A percentile compares a stretch with the other conserved stretches of the same genome.
These are phyloP conservation scores for Baryphthengus martii DNA, from an alignment of 2,113 vertebrate genomes.

Conservation along the genomic window DNA sequence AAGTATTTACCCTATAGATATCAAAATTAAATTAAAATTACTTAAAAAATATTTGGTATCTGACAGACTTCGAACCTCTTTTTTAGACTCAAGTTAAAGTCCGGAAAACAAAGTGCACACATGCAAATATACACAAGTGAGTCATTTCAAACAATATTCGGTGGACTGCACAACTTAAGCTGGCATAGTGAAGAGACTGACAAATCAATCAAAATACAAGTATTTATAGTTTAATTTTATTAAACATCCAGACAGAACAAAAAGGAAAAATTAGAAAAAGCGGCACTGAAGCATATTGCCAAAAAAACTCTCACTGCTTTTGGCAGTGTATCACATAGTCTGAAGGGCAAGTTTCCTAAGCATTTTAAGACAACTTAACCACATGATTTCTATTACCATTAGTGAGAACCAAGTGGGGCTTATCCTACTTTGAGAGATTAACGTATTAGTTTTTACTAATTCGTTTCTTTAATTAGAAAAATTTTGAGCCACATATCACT, in stretches of 20 bases:
- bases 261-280: not conserved
- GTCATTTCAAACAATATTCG: not conserved
- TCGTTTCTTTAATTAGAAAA: slow-evolving; percentile 32
- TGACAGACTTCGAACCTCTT: not conserved
- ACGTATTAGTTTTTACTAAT: not conserved
- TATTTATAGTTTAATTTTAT: not conserved
- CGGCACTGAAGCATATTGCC: not conserved
- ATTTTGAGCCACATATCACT: not conserved
- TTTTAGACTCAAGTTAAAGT: not conserved
- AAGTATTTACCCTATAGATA: not conserved
- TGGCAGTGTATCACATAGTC: not conserved
- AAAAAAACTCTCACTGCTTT: not conserved
- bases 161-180: not conserved
- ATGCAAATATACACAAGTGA: not conserved
- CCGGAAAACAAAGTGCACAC: not conserved
- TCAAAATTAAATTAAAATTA: not conserved
- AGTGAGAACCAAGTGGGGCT: not conserved
- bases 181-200: no score
- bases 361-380: not conserved
- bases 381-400: not conserved
- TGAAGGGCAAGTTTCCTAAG: not conserved
- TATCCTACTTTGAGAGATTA: slow-evolving; percentile 33
- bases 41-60: not conserved
- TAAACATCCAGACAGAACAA: not conserved
- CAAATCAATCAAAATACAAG: not conserved